Evolutionary conservation across 2,113 vertebrate genomes (phyloP).

Genomic region (Mellivora capensis): DNA sequence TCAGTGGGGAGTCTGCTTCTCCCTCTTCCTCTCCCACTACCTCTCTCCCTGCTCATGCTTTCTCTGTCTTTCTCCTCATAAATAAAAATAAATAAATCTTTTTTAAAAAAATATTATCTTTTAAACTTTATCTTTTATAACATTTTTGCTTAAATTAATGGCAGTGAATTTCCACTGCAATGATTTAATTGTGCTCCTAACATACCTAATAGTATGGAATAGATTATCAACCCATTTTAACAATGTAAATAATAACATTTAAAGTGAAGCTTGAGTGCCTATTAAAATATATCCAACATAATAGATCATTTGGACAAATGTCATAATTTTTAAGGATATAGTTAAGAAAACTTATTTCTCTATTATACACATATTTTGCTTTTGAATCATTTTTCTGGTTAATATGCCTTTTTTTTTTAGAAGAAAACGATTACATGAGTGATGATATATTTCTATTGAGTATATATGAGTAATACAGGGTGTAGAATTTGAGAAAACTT

Average conservation of each 20-base stretch:
- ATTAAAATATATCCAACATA: constrained; percentile 31
- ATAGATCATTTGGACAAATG: neutral
- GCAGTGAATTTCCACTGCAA: neutral
- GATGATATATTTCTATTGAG: constrained; percentile 17
- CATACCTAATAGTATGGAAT: neutral
- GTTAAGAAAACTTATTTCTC: constrained; percentile 13
- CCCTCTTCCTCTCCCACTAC: neutral
- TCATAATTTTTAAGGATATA: neutral
- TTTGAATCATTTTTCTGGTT: constrained; percentile 31
- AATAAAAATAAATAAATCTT: neutral
- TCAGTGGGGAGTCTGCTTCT: neutral
- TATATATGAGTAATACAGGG: neutral
- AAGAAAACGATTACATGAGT: constrained; percentile 47
- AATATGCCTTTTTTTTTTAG: neutral
- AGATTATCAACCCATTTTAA: neutral
- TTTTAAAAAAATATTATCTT: neutral
- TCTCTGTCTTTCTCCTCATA: neutral
- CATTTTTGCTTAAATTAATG: constrained; percentile 22
- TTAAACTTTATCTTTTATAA: neutral
- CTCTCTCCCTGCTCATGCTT: neutral
- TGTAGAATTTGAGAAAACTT: constrained; percentile 8
- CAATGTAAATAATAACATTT: neutral
- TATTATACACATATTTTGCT: constrained; percentile 15
- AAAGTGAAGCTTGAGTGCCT: neutral
- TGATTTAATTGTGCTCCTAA: neutral